Conservation (phyloP, 2,113 vertebrate species). For the Eleginops maclovinus region DNA sequence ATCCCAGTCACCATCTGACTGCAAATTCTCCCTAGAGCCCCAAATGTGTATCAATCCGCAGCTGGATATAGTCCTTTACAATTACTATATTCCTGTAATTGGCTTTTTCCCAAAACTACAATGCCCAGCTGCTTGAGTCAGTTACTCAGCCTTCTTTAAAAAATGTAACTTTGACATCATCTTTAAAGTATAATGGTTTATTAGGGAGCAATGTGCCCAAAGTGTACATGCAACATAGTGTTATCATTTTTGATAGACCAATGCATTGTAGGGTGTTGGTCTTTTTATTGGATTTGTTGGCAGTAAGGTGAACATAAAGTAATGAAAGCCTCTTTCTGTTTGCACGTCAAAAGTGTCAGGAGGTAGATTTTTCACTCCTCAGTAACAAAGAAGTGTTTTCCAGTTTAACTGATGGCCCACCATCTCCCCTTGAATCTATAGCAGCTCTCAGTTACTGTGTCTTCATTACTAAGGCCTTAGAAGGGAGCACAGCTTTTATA, state of each 20-base stretch:
- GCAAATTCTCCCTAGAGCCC: background rate
- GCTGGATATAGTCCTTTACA: background rate
- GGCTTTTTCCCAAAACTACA: constrained; percentile 2
- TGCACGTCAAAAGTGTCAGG: background rate
- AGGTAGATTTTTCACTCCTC: background rate
- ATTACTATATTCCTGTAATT: background rate
- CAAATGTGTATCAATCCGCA: background rate
- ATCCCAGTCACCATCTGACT: no score
- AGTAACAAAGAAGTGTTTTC: constrained; percentile 11
- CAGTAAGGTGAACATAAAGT: background rate
- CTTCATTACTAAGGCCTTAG: constrained; percentile 24
- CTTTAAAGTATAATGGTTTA: background rate
- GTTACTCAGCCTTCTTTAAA: background rate
- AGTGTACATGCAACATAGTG: background rate
- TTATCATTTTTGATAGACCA: background rate
- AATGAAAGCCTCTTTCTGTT: constrained; percentile 5
- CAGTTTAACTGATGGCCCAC: constrained; percentile 39
- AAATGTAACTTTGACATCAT: background rate
- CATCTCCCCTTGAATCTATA: constrained; percentile 37
- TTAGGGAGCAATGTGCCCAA: no score
- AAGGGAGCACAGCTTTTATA: constrained; percentile 43
- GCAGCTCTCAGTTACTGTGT: constrained; percentile 18
- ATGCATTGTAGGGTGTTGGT: background rate
- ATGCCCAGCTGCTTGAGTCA: background rate
- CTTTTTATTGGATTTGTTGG: background rate